These are phyloP conservation scores for Philotrypesis tridentata DNA, from an alignment of 1,140 invertebrate genomes.

Conservation along the genomic window DNA sequence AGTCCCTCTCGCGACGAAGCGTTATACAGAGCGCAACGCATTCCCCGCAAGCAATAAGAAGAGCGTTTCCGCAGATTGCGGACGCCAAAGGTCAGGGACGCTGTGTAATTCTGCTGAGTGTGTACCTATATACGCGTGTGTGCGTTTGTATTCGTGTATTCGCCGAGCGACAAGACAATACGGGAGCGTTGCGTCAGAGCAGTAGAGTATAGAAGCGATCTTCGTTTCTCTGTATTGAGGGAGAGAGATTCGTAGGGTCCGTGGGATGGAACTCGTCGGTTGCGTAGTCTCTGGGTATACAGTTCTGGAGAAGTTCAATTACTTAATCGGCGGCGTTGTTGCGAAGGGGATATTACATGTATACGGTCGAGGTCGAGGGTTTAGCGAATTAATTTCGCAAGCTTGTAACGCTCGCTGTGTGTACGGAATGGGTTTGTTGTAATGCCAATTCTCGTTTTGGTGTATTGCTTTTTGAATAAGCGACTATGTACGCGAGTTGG, in stretches of 20 bases:
- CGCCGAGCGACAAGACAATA: not conserved
- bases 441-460: not conserved
- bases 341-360: too few relatives aligned
- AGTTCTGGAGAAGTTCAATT: too few relatives aligned
- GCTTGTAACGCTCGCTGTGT: not conserved
- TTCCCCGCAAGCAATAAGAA: too few relatives aligned
- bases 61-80: not conserved
- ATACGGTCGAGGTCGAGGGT: not conserved
- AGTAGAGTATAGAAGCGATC: too few relatives aligned
- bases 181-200: not conserved
- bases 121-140: not conserved
- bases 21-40: too few relatives aligned
- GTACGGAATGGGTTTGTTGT: too few relatives aligned
- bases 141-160: not conserved
- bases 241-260: not conserved
- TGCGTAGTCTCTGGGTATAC: not conserved
- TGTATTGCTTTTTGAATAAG: not conserved
- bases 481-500: not conserved
- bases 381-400: not conserved
- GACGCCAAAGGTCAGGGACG: constrained; percentile 32
- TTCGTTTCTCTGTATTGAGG: not conserved
- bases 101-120: constrained; percentile 37
- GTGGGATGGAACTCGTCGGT: not conserved
- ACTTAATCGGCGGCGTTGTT: not conserved
- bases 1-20: constrained; percentile 31